Evolutionary conservation across 2,888 invertebrate species (phyloP).

Genomic region (Drosophila stalkeri): DNA sequence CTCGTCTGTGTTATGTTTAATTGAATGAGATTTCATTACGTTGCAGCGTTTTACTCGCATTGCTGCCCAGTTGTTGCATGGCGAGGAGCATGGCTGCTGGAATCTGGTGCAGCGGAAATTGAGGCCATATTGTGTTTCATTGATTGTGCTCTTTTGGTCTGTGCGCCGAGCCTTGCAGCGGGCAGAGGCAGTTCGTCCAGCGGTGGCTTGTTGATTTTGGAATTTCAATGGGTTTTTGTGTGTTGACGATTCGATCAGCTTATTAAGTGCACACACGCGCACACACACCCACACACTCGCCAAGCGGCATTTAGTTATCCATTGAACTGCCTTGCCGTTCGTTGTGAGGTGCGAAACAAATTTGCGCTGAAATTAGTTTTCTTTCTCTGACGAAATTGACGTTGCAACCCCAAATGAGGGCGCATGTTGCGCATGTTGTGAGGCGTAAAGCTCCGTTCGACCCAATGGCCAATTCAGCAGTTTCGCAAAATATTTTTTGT

Average conservation of each 20-base stretch:
- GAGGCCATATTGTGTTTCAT: constrained; percentile 81
- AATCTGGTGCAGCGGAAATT: constrained; percentile 73
- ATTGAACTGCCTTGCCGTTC: constrained; percentile 75
- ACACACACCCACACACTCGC: constrained; percentile 1
- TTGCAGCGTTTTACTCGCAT: constrained; percentile 38
- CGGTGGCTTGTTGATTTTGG: constrained; percentile 78
- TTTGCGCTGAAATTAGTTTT: constrained; percentile 81
- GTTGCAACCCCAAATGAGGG: constrained; percentile 54
- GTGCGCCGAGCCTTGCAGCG: constrained; percentile 31
- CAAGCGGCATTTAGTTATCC: constrained; percentile 51
- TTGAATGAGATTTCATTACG: constrained; percentile 80
- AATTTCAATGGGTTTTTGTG: constrained; percentile 79
- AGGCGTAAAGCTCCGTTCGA: constrained; percentile 29
- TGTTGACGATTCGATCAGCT: constrained; percentile 79
- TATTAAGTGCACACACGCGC: constrained; percentile 77
- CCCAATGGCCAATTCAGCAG: constrained; percentile 45
- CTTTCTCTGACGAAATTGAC: constrained; percentile 69
- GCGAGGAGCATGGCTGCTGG: neutral
- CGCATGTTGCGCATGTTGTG: constrained; percentile 59
- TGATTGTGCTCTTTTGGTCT: constrained; percentile 70
- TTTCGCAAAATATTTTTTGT: constrained; percentile 41
- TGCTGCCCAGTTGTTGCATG: neutral
- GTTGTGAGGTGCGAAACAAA: constrained; percentile 78
- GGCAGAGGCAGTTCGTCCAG: constrained; percentile 2
- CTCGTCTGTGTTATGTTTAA: constrained; percentile 70